Evolutionary conservation across 2,888 invertebrate species (phyloP).

Genomic region (Drosophila nr. perissopoda): DNA sequence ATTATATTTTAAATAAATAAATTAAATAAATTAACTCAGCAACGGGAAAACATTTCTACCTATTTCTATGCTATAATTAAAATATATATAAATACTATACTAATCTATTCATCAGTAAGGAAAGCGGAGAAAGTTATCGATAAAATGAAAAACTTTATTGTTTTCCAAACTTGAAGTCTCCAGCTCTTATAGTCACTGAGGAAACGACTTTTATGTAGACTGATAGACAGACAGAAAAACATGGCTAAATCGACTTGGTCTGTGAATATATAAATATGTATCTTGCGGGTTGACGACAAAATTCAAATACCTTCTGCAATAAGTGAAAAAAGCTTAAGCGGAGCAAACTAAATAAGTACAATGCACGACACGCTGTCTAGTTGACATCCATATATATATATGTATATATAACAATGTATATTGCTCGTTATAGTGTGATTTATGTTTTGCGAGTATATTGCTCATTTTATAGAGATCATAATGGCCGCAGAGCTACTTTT

Average conservation of each 20-base stretch:
- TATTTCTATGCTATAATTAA: neutral
- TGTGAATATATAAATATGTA: neutral
- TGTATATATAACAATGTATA: neutral
- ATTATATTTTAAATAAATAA: neutral
- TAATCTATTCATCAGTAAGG: neutral
- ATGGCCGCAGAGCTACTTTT: neutral
- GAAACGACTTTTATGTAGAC: neutral
- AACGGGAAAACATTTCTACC: neutral
- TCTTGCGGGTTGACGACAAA: neutral
- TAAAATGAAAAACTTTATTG: neutral
- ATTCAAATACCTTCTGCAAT: neutral
- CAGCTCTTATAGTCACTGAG: neutral
- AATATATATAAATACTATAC: too few relatives aligned
- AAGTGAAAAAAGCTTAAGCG: constrained; percentile 2
- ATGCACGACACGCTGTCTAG: constrained; percentile 59
- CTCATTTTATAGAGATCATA: neutral
- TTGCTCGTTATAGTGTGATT: neutral
- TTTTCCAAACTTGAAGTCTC: neutral
- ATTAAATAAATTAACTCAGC: neutral
- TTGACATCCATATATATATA: constrained; percentile 13
- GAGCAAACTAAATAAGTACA: constrained; percentile 12
- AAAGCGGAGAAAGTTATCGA: neutral
- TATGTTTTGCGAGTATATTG: constrained; percentile 3
- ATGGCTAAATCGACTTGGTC: neutral
- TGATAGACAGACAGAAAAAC: neutral